Conservation (phyloP, 2,113 vertebrate species). For the Anarhynchus alexandrinus region DNA sequence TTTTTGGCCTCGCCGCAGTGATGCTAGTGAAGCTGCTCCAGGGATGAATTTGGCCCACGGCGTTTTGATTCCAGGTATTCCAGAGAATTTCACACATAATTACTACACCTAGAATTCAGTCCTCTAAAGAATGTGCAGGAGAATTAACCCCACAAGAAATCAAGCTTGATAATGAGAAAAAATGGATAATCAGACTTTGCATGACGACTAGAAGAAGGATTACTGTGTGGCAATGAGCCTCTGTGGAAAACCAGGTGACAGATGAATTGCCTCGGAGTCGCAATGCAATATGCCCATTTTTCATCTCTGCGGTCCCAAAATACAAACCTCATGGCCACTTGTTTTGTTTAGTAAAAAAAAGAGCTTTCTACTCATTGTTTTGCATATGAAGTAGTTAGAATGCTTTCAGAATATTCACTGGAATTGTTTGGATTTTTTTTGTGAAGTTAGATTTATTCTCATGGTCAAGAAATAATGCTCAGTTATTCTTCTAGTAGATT, state of each 20-base stretch:
- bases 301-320: neutral
- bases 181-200: neutral
- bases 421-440: neutral
- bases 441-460: neutral
- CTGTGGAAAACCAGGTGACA: constrained; percentile 1
- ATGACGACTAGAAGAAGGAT: constrained; percentile 13
- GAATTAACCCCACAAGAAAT: constrained; percentile 13
- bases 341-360: neutral
- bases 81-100: neutral
- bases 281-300: neutral
- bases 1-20: neutral
- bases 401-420: neutral
- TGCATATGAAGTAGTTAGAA: neutral
- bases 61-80: neutral
- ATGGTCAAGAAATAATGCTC: neutral
- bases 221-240: neutral
- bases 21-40: neutral
- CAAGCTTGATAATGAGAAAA: constrained; percentile 27
- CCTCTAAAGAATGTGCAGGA: neutral
- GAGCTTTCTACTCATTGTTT: neutral
- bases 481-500: neutral
- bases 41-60: neutral
- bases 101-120: neutral
- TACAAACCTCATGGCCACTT: neutral
- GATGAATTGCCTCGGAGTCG: neutral